Evolutionary conservation across 2,888 invertebrate species (phyloP).

Genomic region (Sinhomidia bicolor): DNA sequence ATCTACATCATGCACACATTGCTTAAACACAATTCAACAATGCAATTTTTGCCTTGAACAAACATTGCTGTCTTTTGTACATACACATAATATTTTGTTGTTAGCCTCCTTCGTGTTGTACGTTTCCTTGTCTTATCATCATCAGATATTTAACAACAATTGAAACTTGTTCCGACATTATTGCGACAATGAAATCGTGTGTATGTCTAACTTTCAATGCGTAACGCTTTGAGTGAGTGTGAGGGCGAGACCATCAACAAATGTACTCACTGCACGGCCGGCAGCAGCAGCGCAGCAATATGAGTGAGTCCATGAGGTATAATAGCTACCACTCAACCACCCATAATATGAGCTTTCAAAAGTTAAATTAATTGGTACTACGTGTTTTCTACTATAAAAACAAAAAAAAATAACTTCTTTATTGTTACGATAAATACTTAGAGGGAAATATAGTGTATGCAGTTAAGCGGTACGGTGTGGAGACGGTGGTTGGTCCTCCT

Average conservation of each 20-base stretch:
- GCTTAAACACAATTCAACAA: not conserved
- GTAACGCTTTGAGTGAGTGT: not conserved
- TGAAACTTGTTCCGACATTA: constrained; percentile 68
- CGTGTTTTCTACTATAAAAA: constrained; percentile 26
- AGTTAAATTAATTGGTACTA: constrained; percentile 47
- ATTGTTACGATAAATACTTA: constrained; percentile 20
- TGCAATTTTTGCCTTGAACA: not conserved
- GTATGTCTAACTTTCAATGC: not conserved
- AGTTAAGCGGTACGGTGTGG: not conserved
- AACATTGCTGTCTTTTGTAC: not conserved
- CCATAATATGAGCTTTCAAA: constrained; percentile 12
- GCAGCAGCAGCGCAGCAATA: not conserved
- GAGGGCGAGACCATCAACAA: not conserved
- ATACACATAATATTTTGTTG: constrained; percentile 17
- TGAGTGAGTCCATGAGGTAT: not conserved
- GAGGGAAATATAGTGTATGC: not conserved
- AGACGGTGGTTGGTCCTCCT: constrained; percentile 5
- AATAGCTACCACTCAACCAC: not conserved
- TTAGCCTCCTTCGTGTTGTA: not conserved
- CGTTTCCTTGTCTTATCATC: constrained; percentile 55
- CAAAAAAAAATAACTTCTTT: constrained; percentile 9
- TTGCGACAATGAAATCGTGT: constrained; percentile 58
- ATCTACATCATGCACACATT: not conserved
- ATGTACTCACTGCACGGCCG: not conserved
- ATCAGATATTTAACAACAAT: constrained; percentile 57